These are phyloP conservation scores for Patiria miniata DNA, from an alignment of 35 echinoderm and acorn worm genomes.

Conservation along the genomic window DNA sequence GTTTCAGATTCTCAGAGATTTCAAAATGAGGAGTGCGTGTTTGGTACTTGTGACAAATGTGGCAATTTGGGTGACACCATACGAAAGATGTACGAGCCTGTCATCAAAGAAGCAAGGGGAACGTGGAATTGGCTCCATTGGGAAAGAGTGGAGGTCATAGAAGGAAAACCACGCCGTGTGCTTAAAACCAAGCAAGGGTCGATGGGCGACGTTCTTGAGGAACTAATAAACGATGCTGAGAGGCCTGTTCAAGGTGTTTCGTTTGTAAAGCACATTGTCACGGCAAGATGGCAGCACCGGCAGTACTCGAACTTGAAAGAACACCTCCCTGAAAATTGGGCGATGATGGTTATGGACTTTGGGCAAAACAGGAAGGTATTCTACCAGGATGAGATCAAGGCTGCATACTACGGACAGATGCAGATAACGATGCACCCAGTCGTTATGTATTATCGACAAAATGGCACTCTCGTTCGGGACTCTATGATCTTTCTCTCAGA, in stretches of 20 bases:
- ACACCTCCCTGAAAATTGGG: not conserved
- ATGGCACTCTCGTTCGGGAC: no score
- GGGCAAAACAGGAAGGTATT: slow-evolving; percentile 16
- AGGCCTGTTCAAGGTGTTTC: no score
- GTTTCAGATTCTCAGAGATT: not conserved
- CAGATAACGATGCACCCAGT: slow-evolving; percentile 30
- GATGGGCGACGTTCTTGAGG: not conserved
- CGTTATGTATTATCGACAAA: not conserved
- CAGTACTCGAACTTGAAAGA: not conserved
- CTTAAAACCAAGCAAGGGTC: not conserved
- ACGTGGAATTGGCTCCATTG: not conserved
- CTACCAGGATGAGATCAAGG: slow-evolving; percentile 18
- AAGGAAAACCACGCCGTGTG: not conserved
- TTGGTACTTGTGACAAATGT: not conserved
- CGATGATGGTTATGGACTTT: slow-evolving; percentile 21
- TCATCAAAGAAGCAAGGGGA: not conserved
- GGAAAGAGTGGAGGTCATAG: not conserved
- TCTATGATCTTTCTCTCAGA: no score
- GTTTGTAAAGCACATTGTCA: slow-evolving; percentile 52
- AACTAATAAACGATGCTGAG: not conserved
- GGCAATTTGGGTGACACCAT: not conserved
- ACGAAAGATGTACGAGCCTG: no score
- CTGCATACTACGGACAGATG: slow-evolving; percentile 11
- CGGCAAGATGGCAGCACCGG: slow-evolving; percentile 48
- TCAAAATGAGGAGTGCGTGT: not conserved